Evolutionary conservation across 2,797 vertebrate species (phyloP).

Genomic region (Manis crassicaudata): DNA sequence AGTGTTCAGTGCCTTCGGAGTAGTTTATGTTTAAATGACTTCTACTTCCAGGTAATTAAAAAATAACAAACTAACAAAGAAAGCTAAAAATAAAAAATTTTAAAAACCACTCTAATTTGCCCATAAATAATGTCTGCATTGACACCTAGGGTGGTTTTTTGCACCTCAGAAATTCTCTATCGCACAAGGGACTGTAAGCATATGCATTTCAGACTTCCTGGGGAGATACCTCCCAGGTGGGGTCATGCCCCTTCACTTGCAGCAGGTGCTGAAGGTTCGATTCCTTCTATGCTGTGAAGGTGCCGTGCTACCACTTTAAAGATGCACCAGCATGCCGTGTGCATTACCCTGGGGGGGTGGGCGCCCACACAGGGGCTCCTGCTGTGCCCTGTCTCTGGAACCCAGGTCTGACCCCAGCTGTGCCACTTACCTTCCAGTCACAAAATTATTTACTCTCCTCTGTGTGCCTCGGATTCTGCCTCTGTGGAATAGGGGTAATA

Average conservation of each 20-base stretch:
- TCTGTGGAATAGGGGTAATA: not conserved
- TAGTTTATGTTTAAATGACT: slow-evolving; percentile 9
- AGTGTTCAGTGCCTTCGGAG: not conserved
- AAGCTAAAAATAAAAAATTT: not conserved
- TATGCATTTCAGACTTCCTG: not conserved
- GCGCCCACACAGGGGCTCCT: not conserved
- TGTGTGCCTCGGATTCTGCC: not conserved
- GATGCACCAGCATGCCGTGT: accelerated
- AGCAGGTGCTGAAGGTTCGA: not conserved
- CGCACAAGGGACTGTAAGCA: not conserved
- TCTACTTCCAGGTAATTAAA: not conserved
- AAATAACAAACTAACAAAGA: slow-evolving; percentile 23
- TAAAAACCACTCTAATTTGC: not conserved
- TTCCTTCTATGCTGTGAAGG: not conserved
- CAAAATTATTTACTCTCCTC: not conserved
- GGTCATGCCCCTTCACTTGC: not conserved
- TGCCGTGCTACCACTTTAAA: not conserved
- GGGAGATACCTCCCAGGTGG: not conserved
- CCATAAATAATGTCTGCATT: not conserved
- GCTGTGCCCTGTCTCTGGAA: not conserved
- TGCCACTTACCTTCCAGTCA: not conserved
- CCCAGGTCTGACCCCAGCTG: not conserved
- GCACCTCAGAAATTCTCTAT: not conserved
- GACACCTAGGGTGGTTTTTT: not conserved
- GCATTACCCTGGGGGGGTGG: not conserved